phyloP scores from a whole-genome alignment of 2,797 vertebrate genomes.

The Coregonus sp. region DNA sequence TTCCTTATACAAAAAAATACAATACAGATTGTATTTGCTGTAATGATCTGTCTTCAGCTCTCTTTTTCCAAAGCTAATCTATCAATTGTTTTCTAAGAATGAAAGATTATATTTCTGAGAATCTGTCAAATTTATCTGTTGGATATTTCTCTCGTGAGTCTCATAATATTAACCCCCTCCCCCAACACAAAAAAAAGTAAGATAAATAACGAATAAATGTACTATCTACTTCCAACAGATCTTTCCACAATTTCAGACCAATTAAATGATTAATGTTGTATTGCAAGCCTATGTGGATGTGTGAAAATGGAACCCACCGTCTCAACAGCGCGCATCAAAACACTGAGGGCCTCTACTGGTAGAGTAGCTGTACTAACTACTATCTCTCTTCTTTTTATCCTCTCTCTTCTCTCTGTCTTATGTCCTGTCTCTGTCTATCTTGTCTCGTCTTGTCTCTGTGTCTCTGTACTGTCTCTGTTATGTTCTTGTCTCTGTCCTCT shows the following conservation, averaged over 20 bases:
- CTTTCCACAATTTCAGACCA: background rate
- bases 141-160: background rate
- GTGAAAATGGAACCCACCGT: constrained; percentile 57
- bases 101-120: too few species aligned
- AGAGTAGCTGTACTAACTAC: background rate
- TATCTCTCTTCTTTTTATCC: background rate
- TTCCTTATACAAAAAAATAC: background rate
- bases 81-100: background rate
- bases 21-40: background rate
- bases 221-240: too few species aligned
- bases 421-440: background rate
- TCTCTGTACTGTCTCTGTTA: too few species aligned
- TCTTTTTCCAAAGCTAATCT: background rate
- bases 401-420: background rate
- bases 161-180: too few species aligned
- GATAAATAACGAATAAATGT: constrained; percentile 11
- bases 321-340: constrained; percentile 63
- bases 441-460: background rate
- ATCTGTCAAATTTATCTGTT: background rate
- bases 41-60: background rate
- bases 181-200: background rate
- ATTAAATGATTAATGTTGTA: constrained; percentile 32
- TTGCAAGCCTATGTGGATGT: constrained; percentile 25
- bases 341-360: constrained; percentile 90
- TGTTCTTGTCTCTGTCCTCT: too few species aligned